These are phyloP conservation scores for Cyprinodon brontotheroides DNA, from an alignment of 2,113 vertebrate genomes.

Conservation along the genomic window DNA sequence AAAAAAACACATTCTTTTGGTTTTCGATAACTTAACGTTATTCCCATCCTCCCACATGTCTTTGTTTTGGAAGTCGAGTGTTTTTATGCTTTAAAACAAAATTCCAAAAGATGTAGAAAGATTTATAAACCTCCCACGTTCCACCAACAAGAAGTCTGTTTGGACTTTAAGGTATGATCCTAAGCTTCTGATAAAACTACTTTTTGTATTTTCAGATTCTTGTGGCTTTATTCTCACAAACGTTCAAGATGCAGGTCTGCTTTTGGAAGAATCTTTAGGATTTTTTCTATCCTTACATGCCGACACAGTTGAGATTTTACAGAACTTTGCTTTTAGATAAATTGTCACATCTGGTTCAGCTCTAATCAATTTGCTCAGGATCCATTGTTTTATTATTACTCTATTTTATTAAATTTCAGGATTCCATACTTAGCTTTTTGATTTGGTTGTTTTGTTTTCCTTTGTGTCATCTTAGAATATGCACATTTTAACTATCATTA, in stretches of 20 bases:
- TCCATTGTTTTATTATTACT: neutral
- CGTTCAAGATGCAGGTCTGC: neutral
- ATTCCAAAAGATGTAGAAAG: constrained; percentile 21
- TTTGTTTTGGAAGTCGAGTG: constrained; percentile 42
- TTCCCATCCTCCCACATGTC: constrained; percentile 44
- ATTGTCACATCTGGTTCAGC: neutral
- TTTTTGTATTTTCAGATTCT: neutral
- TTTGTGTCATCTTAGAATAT: no score
- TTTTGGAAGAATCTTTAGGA: neutral
- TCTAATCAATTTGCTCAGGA: neutral
- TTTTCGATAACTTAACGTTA: constrained; percentile 57
- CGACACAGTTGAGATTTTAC: neutral
- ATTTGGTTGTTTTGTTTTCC: no score
- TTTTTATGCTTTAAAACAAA: constrained; percentile 27
- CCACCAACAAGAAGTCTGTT: constrained; percentile 35
- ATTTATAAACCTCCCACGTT: constrained; percentile 61
- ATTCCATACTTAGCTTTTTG: no score
- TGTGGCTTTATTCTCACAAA: no score
- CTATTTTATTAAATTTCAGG: neutral
- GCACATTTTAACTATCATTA: no score
- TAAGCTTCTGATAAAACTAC: constrained; percentile 1
- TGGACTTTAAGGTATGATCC: constrained; percentile 4
- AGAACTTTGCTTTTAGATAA: neutral
- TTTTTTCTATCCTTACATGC: neutral
- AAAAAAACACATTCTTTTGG: constrained; percentile 27